Evolutionary conservation across 2,888 invertebrate species (phyloP), one percentile per base, ranked within the genome.

Genomic region (Spilarctia lutea): DNA sequence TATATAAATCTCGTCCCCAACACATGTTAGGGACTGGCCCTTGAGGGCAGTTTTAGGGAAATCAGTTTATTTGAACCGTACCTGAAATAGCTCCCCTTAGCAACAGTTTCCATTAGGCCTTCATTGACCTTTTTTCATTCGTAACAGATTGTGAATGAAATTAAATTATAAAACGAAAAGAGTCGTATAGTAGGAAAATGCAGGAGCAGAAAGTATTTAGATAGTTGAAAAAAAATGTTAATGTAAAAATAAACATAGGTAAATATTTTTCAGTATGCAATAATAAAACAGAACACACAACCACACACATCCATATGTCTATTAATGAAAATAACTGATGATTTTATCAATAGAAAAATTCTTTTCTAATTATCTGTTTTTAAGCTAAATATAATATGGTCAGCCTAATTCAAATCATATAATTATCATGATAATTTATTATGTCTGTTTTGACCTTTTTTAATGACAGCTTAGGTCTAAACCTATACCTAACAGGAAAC

Each of bases 31-130:
- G 30, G 18, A 63, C 30, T 65, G 33, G 20, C 65, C 33, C 33
- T 30, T 18, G 30, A 18, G 33, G 65, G 30, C 33, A 16, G 65
- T 30, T 65, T 30, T 65, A 65, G 52, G n/a, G 52, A n/a, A 56
- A 56, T 56, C n/a, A n/a, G n/a, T n/a, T 56, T n/a, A 56, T 56
- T 56, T 56, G n/a, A 56, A 56, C 24, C 52, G 52, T 56, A 56
- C 24, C n/a, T 56, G 10, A 56, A 56, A 56, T 56, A 20, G 52
- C 10, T n/a, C 52, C 52, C 52, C 24, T 56, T 3, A n/a, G 52
- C n/a, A 56, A 56, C n/a, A 56, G 52, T n/a, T 24, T 52, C 52
- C 52, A 52, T 56, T 56, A 56, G 20, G 52, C 24, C n/a, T 56
- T 56, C n/a, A n/a, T 56, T 56, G 52, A 56, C 52, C 52, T 56